A percentile compares a stretch with the other conserved stretches of the same genome.
Conservation (phyloP, 1,140 invertebrate genomes). For the Bathynomus jamesi region DNA sequence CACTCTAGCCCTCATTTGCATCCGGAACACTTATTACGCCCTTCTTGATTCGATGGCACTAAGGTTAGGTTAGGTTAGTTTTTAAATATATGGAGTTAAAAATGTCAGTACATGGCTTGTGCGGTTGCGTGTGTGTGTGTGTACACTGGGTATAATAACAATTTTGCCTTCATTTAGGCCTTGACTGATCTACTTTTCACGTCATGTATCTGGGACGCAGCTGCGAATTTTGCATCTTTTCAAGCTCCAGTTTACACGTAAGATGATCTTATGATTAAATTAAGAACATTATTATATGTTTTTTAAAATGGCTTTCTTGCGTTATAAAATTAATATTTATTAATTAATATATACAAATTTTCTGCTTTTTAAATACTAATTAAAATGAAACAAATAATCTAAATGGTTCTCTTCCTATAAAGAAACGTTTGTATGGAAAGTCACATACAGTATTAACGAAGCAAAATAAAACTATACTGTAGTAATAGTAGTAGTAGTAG, state of each 20-base stretch:
- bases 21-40: too few species aligned
- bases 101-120: too few species aligned
- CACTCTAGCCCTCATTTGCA: too few species aligned
- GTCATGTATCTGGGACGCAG: conserved; percentile 13
- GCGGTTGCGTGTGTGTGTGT: too few species aligned
- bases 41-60: too few species aligned
- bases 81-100: too few species aligned
- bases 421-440: neutral
- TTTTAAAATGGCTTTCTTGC: neutral
- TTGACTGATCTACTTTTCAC: conserved; percentile 11
- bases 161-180: neutral
- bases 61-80: too few species aligned
- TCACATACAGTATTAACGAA: too few species aligned
- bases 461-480: too few species aligned
- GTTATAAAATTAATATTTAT: neutral
- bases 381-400: neutral
- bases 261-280: neutral
- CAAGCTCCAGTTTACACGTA: conserved; percentile 13
- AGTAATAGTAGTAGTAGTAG: neutral
- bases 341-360: neutral
- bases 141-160: too few species aligned
- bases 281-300: neutral
- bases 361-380: neutral
- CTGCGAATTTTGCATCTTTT: neutral
- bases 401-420: neutral